Conservation (phyloP, 35 echinoderm and acorn worm genomes). For the Lytechinus pictus region DNA sequence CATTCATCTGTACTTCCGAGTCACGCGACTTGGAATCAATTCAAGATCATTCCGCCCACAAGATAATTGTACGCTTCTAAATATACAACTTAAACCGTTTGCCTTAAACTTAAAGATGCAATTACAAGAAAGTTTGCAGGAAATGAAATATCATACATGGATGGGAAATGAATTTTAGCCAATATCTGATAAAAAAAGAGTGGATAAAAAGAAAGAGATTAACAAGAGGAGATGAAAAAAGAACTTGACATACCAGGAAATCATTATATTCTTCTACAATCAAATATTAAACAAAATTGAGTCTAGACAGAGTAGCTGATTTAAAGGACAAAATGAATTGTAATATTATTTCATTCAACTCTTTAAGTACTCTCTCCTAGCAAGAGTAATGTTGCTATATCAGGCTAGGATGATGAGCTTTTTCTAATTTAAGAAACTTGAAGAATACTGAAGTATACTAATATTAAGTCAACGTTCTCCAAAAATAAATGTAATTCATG, state of each 20-base stretch:
- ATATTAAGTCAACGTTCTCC: background rate
- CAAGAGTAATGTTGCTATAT: background rate
- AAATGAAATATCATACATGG: background rate
- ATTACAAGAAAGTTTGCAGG: too few species aligned
- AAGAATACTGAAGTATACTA: background rate
- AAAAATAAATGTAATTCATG: background rate
- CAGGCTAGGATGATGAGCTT: background rate
- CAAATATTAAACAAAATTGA: background rate
- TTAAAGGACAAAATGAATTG: background rate
- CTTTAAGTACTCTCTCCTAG: background rate
- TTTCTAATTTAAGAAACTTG: background rate
- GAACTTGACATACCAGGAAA: background rate
- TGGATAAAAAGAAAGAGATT: background rate
- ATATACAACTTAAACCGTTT: background rate
- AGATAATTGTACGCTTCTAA: background rate
- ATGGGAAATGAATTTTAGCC: too few species aligned
- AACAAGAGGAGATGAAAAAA: background rate
- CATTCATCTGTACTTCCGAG: background rate
- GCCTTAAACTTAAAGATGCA: background rate
- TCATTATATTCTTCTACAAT: background rate
- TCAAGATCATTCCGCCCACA: background rate
- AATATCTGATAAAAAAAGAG: background rate
- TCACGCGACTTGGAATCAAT: background rate
- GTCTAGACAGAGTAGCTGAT: background rate
- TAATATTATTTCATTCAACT: background rate